Percentiles rank a stretch among this genome's conserved stretches.
Evolutionary conservation across 2,113 vertebrate genomes (phyloP).

Genomic region (Ameiurus melas): DNA sequence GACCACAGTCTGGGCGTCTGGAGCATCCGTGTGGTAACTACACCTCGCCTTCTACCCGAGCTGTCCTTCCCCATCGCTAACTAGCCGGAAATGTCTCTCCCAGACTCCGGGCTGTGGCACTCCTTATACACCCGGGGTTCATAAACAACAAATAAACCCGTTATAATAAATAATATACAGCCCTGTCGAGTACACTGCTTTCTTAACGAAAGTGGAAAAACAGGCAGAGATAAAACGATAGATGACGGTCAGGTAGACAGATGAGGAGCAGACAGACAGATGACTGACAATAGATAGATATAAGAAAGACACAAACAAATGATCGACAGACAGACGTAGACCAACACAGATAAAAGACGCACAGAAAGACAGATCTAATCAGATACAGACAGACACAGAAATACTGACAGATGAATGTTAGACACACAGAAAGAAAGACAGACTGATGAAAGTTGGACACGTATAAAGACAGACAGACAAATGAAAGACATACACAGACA

Average conservation of each 20-base stretch:
- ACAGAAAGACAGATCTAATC: background rate
- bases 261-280: background rate
- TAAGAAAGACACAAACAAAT: background rate
- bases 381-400: background rate
- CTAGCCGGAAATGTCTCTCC: background rate
- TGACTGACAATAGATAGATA: no score
- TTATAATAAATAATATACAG: background rate
- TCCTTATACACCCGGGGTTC: background rate
- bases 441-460: background rate
- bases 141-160: background rate
- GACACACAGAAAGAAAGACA: background rate
- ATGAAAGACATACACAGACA: background rate
- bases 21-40: slow-evolving; percentile 99
- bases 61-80: background rate
- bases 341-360: background rate
- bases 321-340: background rate
- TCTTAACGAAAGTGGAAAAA: background rate
- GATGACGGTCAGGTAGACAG: background rate
- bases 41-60: slow-evolving; percentile 52
- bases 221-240: background rate
- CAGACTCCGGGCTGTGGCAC: background rate
- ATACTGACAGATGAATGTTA: background rate
- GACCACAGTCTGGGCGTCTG: slow-evolving; percentile 91
- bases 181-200: background rate
- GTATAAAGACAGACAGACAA: background rate